Base-by-base conservation (phyloP, 1,140 invertebrate species). In the Brachionus koreanus region DNA sequence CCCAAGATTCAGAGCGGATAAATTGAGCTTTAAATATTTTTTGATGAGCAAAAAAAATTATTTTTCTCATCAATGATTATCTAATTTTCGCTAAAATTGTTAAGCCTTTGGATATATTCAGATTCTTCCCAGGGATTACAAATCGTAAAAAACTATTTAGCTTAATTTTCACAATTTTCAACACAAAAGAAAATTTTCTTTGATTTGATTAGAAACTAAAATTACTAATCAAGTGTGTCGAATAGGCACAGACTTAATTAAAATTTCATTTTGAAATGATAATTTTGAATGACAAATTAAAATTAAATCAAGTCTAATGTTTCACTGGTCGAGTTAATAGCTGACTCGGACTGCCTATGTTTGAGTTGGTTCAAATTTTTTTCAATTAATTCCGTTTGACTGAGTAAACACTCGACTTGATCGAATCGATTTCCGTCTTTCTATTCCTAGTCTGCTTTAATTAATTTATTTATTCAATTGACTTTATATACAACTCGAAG, bases 211-310 rank as follows among this genome's bases (percentile, higher is more conserved):
- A 19, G 2, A 23, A 19, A 16, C 19, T 19, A 9, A 39, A 69
- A 69, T 69, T 69, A 9, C 65, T 37, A 69, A 39, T 39, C 65
- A 69, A 69, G 65, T 69, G 65, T 69, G 65, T 69, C 65, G 35
- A 33, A 10, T 10, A 37, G 13, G n/a, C 37, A 69, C 65, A 69
- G 65, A 69, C 35, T 69, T 69, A 69, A 39, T 69, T 69, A 69
- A n/a, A 39, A 69, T 69, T 69, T 65, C 25, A 65, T 65, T 33
- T 65, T 33, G 63, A 65, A 65, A 65, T 69, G 65, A 69, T 69
- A 69, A 69, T 37, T 39, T 37, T 3, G 16, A 37, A 19, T 19
- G 37, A 37, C 33, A 69, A 69, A 69, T 19, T n/a, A 57, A 16
- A 16, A 57, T 16, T 35, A 39, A 35, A 69, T 69, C 35, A 19